Base-by-base conservation (phyloP, 2,888 invertebrate species). In the Drosophila recens region DNA sequence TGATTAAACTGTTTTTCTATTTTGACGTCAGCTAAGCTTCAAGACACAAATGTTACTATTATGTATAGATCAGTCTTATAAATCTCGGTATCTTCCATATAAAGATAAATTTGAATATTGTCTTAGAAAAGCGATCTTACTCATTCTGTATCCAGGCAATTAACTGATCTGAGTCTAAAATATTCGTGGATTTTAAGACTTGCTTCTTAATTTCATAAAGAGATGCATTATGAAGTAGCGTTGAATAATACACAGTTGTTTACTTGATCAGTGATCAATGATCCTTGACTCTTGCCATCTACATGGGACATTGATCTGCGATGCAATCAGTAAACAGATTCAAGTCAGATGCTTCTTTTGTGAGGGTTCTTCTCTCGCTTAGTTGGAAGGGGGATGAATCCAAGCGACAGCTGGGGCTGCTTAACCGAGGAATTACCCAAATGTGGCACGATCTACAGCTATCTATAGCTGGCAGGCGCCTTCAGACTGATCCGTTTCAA, bases 371-470 rank as follows among this genome's bases (percentile, higher is more conserved):
- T n/a, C 34, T 20, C 36, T 9, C 51, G 13, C 11, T 51, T 1
- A 38, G 15, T 40, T 30, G 27, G 42, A 5, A 10, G 27, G 51
- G 34, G 30, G 11, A 30, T 56, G 56, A 49, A 6, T 34, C 5
- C 27, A 13, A 20, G 49, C 68, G 56, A 62, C 70, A 70, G 61
- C 70, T 70, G 68, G 30, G 36, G 10, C 38, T 45, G 38, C 17
- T 57, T 34, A 20, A 45, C 42, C 62, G 30, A 52, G 38, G 38
- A 15, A 59, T 48, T 59, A 23, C 17, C 59, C 11, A 59, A 58
- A 48, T 59, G 17, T 27, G 11, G 53, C 48, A 30, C 27, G 49
- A 17, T n/a, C 20, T 17, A 38, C 15, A 11, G 23, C 23, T 52
- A 42, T 9, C 17, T 46, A 30, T 10, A 43, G 38, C 5, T 27